These are phyloP conservation scores for Drosophila pseudoobscura DNA, from an alignment of 1,140 invertebrate genomes.

Conservation along the genomic window DNA sequence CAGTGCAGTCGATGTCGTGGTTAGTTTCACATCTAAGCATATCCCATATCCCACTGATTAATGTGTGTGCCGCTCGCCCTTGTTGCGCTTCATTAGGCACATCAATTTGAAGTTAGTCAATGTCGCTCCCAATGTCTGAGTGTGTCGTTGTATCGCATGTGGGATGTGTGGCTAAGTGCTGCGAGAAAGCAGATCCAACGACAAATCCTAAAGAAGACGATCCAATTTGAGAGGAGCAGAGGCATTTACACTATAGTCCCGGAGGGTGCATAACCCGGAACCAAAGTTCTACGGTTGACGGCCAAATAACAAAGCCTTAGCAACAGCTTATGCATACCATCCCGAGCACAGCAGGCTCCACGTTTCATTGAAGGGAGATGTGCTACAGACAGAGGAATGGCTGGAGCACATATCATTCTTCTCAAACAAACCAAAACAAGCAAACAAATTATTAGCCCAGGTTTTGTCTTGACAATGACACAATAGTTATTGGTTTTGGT, in stretches of 20 bases:
- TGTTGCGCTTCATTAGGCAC: slow-evolving; percentile 54
- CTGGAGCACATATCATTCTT: no score
- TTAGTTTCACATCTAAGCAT: slow-evolving; percentile 51
- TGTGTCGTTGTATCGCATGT: slow-evolving; percentile 35
- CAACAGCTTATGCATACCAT: slow-evolving; percentile 29
- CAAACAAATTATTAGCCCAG: neutral
- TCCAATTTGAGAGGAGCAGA: no score
- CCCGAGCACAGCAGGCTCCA: no score
- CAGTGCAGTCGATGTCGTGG: slow-evolving; percentile 35
- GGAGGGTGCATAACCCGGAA: slow-evolving; percentile 48
- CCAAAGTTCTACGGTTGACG: slow-evolving; percentile 31
- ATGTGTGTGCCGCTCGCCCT: slow-evolving; percentile 18
- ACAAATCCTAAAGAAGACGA: no score
- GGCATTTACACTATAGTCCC: slow-evolving; percentile 50
- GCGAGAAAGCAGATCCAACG: neutral
- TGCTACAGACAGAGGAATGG: no score
- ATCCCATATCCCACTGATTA: slow-evolving; percentile 31
- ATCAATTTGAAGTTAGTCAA: slow-evolving; percentile 50
- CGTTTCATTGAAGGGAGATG: no score
- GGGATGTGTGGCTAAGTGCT: slow-evolving; percentile 4
- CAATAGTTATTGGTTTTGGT: neutral
- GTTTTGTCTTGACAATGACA: neutral
- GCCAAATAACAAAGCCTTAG: slow-evolving; percentile 25
- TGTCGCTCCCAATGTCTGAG: slow-evolving; percentile 2
- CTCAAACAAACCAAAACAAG: no score